Percentiles rank a stretch among this genome's conserved stretches.
Conservation (phyloP, 2,888 invertebrate genomes). For the Epiperipatus broadwayi region DNA sequence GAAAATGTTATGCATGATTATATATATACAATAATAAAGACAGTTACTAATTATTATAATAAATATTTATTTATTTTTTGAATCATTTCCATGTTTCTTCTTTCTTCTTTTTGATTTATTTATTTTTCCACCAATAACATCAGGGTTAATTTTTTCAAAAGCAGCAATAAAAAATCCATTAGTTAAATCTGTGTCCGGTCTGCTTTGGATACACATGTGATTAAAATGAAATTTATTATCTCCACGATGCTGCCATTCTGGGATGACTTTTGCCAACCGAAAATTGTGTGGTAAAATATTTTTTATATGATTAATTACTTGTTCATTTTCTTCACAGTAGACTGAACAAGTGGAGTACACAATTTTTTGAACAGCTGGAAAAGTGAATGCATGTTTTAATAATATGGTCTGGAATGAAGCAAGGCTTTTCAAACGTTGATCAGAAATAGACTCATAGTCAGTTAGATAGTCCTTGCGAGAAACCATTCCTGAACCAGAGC, state of each 20-base stretch:
- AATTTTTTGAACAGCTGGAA: slow-evolving; percentile 61
- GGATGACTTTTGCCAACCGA: slow-evolving; percentile 45
- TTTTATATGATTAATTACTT: too few species aligned
- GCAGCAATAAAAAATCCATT: slow-evolving; percentile 91
- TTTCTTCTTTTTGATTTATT: too few species aligned
- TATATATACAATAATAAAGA: too few species aligned
- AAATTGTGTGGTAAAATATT: too few species aligned
- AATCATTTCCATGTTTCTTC: too few species aligned
- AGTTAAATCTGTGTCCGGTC: slow-evolving; percentile 52
- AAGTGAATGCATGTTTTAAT: slow-evolving; percentile 64
- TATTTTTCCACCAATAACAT: too few species aligned
- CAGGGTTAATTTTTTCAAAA: slow-evolving; percentile 36
- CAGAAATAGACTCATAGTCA: slow-evolving; percentile 27
- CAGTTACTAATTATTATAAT: too few species aligned
- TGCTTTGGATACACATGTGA: slow-evolving; percentile 48
- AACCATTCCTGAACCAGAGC: slow-evolving; percentile 84
- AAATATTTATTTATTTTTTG: too few species aligned
- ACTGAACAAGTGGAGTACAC: slow-evolving; percentile 94
- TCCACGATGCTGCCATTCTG: slow-evolving; percentile 48
- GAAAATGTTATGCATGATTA: too few species aligned
- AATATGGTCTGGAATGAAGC: slow-evolving; percentile 54
- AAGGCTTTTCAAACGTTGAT: slow-evolving; percentile 21
- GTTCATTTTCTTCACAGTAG: slow-evolving; percentile 74
- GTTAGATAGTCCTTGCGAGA: slow-evolving; percentile 44
- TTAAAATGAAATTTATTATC: slow-evolving; percentile 12